Conservation (phyloP, 2,888 invertebrate species). For the Andrena hattorfiana region DNA sequence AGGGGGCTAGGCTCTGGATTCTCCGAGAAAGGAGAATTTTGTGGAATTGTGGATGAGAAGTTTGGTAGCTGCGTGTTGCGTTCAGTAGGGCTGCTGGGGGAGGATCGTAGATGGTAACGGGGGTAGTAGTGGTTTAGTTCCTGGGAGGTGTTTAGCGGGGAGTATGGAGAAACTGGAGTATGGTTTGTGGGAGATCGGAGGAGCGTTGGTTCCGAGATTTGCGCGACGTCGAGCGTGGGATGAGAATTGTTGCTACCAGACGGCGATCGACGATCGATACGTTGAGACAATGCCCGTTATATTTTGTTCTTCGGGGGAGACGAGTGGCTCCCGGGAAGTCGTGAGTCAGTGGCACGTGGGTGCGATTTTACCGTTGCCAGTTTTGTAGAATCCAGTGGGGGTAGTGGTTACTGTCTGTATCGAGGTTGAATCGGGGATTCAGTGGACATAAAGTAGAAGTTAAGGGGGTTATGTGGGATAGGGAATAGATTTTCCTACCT, state of each 20-base stretch:
- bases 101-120: too few relatives aligned
- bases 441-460: too few relatives aligned
- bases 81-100: too few relatives aligned
- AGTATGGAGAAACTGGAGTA: slow-evolving; percentile 4
- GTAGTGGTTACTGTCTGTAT: neutral
- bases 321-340: neutral
- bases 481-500: too few relatives aligned
- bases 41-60: too few relatives aligned
- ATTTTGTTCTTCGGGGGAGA: slow-evolving; percentile 12
- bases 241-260: slow-evolving; percentile 37
- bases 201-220: slow-evolving; percentile 1
- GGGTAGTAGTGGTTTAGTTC: too few relatives aligned
- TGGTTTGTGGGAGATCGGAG: neutral
- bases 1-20: too few relatives aligned
- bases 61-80: too few relatives aligned
- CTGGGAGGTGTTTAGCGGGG: too few relatives aligned
- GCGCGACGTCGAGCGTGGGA: slow-evolving; percentile 29
- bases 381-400: neutral
- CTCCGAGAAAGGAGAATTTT: too few relatives aligned
- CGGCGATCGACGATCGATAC: slow-evolving; percentile 38
- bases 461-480: too few relatives aligned
- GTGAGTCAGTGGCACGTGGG: slow-evolving; percentile 16
- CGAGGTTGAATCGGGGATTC: neutral
- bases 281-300: slow-evolving; percentile 27
- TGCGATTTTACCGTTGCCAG: slow-evolving; percentile 14